A percentile compares a stretch with the other conserved stretches of the same genome.
Conservation (phyloP, 2,113 vertebrate species). For the Mustela nigripes region DNA sequence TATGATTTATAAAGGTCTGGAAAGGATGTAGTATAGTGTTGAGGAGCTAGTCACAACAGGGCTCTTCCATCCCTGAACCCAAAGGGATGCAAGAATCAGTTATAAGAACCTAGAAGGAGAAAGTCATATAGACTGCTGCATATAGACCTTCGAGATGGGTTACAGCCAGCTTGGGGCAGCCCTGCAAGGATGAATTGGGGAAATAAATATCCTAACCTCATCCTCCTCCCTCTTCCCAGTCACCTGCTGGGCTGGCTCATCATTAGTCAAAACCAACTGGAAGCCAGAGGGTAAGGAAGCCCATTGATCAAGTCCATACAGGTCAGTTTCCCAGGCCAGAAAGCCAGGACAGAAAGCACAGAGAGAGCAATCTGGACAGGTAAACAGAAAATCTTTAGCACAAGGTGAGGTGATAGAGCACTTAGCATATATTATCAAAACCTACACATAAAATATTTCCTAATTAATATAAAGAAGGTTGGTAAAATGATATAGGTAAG, state of each 20-base stretch:
- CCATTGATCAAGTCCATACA: not conserved
- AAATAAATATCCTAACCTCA: not conserved
- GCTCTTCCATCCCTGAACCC: not conserved
- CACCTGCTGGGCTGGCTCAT: not conserved
- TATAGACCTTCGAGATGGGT: not conserved
- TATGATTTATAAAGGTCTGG: not conserved
- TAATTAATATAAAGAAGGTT: constrained; percentile 36
- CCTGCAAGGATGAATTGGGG: not conserved
- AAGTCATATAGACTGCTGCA: not conserved
- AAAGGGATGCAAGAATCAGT: not conserved
- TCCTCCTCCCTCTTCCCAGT: not conserved
- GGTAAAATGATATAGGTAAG: not conserved
- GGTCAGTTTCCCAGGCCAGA: not conserved
- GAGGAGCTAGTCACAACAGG: not conserved
- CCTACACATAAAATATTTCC: not conserved
- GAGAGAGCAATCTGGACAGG: not conserved
- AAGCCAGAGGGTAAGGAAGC: not conserved
- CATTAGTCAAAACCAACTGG: not conserved
- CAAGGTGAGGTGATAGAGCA: not conserved
- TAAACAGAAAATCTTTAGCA: not conserved
- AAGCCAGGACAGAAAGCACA: not conserved
- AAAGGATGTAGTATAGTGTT: not conserved
- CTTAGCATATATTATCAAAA: constrained; percentile 36
- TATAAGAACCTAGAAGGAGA: not conserved
- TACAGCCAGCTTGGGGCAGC: not conserved